Evolutionary conservation across 2,797 vertebrate genomes (phyloP), one percentile per base, ranked within the genome.

Genomic region (Hephaestus fuliginosus): DNA sequence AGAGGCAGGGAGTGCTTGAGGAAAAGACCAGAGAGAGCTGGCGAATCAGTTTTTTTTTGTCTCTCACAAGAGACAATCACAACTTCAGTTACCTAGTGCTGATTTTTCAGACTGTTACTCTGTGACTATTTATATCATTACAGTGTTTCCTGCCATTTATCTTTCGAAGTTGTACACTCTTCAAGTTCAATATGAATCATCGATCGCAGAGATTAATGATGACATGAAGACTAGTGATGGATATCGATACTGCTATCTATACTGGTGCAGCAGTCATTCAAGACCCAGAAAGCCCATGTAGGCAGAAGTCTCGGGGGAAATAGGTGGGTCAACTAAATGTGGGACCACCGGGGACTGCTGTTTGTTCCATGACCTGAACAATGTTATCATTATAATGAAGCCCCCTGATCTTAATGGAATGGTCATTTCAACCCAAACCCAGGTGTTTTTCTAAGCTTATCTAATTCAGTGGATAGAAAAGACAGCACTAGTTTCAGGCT

Each of bases 1-100:
- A 70, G 55, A 81, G 77, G 67, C 77, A 85, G 77, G 49, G 72
- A 74, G 70, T 1, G 69, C 84, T 86, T 55, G 51, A 80, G 77
- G 78, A 76, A 72, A 87, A 65, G 44, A 75, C 76, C 62, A 55
- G 43, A 69, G 72, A 76, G 65, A 84, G 81, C n/a, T 68, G 30
- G 55, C 57, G 71, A 81, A 71, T 74, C 55, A 4, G 30, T 28
- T 28, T 63, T 58, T 36, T 73, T 65, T 20, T n/a, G 48, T 73
- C 44, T 73, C 44, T 43, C 52, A 43, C 67, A 53, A 20, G 71
- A 53, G 67, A 74, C 70, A 44, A 70, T 61, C 68, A 11, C 39
- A 48, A 30, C 22, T 20, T 66, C 12, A 18, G 20, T 39, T 62
- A 62, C 15, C 10, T 55, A 5, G 2, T 39, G 57, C 14, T 58